Conservation (phyloP, 64 coral and sea anemone species). For the Astreopora myriophthalma region DNA sequence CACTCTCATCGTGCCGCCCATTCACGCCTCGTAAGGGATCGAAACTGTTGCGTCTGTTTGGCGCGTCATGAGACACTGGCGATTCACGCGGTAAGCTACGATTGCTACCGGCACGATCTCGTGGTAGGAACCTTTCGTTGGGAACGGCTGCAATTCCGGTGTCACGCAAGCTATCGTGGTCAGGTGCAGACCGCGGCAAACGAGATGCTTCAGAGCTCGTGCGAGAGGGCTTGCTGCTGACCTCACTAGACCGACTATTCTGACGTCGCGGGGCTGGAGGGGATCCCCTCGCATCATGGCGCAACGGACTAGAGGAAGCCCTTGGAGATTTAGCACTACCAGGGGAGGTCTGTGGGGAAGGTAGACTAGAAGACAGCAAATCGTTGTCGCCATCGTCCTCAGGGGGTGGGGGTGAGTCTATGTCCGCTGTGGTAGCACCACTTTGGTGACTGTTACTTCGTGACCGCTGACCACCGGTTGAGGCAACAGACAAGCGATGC, state of each 20-base stretch:
- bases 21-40: not conserved
- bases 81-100: constrained; percentile 15
- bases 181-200: not conserved
- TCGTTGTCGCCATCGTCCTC: constrained; percentile 20
- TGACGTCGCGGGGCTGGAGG: not conserved
- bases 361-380: not conserved
- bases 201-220: not conserved
- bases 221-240: not conserved
- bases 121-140: not conserved
- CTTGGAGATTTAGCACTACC: not conserved
- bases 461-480: constrained; percentile 41
- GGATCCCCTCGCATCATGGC: not conserved
- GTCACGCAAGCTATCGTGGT: constrained; percentile 11
- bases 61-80: not conserved
- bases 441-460: constrained; percentile 50
- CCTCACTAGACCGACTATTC: constrained; percentile 13
- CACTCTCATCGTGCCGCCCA: not conserved
- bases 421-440: constrained; percentile 36
- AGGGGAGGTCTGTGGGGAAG: constrained; percentile 28
- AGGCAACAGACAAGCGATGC: not conserved
- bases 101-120: not conserved
- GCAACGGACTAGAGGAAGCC: constrained; percentile 6
- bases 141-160: not conserved
- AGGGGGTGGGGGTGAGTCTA: constrained; percentile 46
- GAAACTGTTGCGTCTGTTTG: not conserved